phyloP scores from a whole-genome alignment of 2,888 invertebrate species.

The Drosophila demipolita region DNA sequence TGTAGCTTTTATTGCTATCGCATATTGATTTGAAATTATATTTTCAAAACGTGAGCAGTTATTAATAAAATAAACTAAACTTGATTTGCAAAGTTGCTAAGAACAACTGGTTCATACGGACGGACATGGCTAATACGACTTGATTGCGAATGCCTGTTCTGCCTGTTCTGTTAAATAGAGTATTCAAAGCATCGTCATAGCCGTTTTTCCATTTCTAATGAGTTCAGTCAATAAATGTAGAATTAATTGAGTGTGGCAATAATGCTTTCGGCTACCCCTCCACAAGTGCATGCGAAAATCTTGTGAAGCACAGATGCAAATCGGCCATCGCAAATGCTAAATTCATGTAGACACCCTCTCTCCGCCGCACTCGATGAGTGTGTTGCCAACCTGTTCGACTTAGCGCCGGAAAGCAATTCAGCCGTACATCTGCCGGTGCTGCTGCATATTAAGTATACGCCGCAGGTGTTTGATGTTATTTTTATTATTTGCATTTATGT shows the following conservation, averaged over 20 bases:
- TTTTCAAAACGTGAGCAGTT: neutral
- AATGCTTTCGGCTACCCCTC: neutral
- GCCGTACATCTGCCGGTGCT: constrained; percentile 26
- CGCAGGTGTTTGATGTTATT: constrained; percentile 11
- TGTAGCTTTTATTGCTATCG: neutral
- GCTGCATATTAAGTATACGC: constrained; percentile 40
- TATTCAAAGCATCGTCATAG: neutral
- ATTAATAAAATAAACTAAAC: neutral
- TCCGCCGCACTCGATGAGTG: neutral
- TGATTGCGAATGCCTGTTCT: neutral
- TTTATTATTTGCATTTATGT: constrained; percentile 1
- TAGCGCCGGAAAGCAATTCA: neutral
- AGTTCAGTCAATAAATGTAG: neutral
- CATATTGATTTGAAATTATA: neutral
- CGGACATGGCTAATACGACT: neutral
- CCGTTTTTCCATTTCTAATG: neutral
- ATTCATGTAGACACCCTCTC: neutral
- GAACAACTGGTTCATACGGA: too few species aligned
- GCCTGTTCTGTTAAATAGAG: neutral
- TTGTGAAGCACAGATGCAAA: constrained; percentile 36
- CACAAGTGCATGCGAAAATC: constrained; percentile 43
- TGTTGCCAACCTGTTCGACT: neutral
- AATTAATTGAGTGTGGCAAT: neutral
- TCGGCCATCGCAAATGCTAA: neutral
- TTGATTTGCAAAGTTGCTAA: neutral